Evolutionary conservation across 2,797 vertebrate species (phyloP).

Genomic region (Pseudomugil tenellus): DNA sequence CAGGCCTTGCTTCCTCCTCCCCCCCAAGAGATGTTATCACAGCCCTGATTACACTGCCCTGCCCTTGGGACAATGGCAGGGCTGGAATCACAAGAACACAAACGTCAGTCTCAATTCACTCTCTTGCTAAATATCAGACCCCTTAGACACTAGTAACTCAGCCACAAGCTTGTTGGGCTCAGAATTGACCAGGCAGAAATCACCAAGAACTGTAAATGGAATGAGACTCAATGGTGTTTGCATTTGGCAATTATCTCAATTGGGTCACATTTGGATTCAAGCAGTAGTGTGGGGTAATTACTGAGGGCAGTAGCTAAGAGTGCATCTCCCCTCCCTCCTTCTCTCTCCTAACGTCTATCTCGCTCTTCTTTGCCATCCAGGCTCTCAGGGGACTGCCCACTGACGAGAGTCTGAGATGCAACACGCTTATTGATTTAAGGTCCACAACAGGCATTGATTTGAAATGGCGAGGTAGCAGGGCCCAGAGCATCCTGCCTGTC

Average conservation of each 20-base stretch:
- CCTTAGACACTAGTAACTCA: conserved; percentile 44
- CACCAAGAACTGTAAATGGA: conserved; percentile 57
- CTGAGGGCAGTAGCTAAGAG: conserved; percentile 77
- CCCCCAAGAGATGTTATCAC: conserved; percentile 80
- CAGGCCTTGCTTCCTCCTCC: conserved; percentile 54
- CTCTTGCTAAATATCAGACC: conserved; percentile 68
- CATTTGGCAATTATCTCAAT: conserved; percentile 82
- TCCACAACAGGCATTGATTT: conserved; percentile 81
- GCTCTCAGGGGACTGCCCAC: conserved; percentile 72
- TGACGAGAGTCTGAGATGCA: conserved; percentile 83
- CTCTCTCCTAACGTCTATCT: conserved; percentile 47
- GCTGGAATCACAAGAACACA: conserved; percentile 75
- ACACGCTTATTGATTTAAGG: conserved; percentile 82
- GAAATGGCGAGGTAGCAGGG: conserved; percentile 76
- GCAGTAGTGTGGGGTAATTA: conserved; percentile 80
- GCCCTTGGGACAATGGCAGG: conserved; percentile 76
- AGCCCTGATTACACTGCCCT: conserved; percentile 79
- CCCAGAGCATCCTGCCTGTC: conserved; percentile 59
- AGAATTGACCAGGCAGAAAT: conserved; percentile 47
- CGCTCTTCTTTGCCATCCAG: conserved; percentile 39
- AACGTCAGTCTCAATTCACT: conserved; percentile 78
- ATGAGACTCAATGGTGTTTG: conserved; percentile 69
- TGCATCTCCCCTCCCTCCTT: conserved; percentile 30
- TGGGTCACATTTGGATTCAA: conserved; percentile 82
- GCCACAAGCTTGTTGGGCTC: conserved; percentile 51